Percentiles rank a stretch among this genome's conserved stretches.
Evolutionary conservation across 2,113 vertebrate genomes (phyloP).

Genomic region (Clinocottus analis): DNA sequence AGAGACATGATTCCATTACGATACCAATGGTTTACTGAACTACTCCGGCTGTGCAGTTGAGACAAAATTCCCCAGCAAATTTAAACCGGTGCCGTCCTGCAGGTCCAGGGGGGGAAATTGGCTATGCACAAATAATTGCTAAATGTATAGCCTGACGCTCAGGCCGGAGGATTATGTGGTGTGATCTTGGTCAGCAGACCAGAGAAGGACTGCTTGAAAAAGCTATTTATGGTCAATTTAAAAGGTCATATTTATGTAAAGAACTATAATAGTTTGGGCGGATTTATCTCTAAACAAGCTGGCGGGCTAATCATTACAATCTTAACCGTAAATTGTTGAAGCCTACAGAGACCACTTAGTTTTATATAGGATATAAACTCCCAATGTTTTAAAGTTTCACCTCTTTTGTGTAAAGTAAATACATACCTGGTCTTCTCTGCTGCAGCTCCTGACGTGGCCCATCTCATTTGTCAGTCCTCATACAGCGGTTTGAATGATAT

Average conservation of each 20-base stretch:
- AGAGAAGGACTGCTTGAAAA: conserved; percentile 6
- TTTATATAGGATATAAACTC: background rate
- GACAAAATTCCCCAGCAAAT: conserved; percentile 23
- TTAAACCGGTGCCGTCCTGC: background rate
- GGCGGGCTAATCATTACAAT: background rate
- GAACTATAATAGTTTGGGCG: background rate
- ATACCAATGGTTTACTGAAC: conserved; percentile 4
- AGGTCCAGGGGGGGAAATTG: conserved; percentile 43
- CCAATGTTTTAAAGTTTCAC: background rate
- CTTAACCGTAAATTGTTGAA: background rate
- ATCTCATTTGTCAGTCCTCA: background rate
- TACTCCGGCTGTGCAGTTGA: background rate
- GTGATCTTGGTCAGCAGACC: conserved; percentile 12
- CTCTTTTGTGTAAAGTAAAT: no score
- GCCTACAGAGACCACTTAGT: background rate
- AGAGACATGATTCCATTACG: conserved; percentile 31
- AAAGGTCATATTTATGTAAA: background rate
- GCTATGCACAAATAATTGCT: conserved; percentile 32
- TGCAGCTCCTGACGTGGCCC: background rate
- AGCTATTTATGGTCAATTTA: conserved; percentile 8
- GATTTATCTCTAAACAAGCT: background rate
- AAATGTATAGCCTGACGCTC: conserved; percentile 12
- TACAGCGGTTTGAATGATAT: background rate
- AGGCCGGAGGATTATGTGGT: conserved; percentile 8
- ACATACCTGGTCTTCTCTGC: background rate